Conservation (phyloP, 2,113 vertebrate species). For the Rattus rattus region DNA sequence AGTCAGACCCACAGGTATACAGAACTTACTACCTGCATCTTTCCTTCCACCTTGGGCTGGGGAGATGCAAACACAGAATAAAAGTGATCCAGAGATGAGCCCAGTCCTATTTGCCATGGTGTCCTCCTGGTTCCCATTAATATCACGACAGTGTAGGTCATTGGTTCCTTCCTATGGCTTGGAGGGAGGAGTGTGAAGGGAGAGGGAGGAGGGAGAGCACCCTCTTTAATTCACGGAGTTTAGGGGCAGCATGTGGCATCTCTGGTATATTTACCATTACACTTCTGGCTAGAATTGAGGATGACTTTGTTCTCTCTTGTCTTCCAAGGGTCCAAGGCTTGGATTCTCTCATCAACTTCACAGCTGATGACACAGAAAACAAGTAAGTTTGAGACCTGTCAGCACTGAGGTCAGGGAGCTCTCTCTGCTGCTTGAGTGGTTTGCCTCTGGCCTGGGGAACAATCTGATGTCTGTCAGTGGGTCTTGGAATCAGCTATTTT, state of each 20-base stretch:
- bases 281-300: neutral
- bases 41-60: neutral
- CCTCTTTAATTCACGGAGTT: fast-evolving
- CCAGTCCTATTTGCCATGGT: neutral
- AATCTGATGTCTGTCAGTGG: neutral
- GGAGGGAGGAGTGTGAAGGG: fast-evolving
- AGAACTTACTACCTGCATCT: neutral
- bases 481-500: constrained; percentile 15
- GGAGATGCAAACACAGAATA: neutral
- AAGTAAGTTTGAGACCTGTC: fast-evolving
- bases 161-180: neutral
- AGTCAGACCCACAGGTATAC: neutral
- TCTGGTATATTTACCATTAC: neutral
- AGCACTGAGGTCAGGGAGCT: neutral
- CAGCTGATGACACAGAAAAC: fast-evolving
- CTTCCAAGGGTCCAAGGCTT: neutral
- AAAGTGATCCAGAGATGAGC: neutral
- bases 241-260: neutral
- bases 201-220: no score
- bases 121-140: neutral
- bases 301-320: neutral
- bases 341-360: neutral
- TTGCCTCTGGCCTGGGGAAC: neutral
- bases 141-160: neutral
- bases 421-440: neutral